These are phyloP conservation scores for Beaufortia kweichowensis DNA, from an alignment of 2,113 vertebrate species.

Conservation along the genomic window DNA sequence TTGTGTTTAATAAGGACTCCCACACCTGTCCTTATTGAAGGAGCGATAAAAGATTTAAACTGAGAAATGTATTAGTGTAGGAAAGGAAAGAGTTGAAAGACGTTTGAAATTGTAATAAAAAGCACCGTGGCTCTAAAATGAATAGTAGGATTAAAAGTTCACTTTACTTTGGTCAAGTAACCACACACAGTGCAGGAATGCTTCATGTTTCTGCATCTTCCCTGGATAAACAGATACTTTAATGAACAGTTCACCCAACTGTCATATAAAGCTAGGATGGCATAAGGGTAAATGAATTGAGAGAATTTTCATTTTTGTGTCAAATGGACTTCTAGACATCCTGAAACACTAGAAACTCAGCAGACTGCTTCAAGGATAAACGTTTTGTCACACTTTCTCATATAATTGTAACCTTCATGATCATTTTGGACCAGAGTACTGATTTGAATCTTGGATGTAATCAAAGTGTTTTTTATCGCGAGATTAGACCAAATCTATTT, in stretches of 20 bases:
- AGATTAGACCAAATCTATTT: constrained; percentile 43
- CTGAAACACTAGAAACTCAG: not conserved
- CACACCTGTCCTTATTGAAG: constrained; percentile 41
- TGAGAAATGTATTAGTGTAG: constrained; percentile 1
- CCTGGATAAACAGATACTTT: not conserved
- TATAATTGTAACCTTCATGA: not conserved
- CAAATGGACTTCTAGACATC: not conserved
- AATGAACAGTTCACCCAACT: too few species aligned
- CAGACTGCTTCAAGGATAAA: not conserved
- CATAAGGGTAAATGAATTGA: too few species aligned
- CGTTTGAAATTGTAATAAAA: not conserved
- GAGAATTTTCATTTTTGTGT: too few species aligned
- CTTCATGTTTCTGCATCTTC: not conserved
- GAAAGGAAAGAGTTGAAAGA: constrained; percentile 8
- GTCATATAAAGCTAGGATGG: too few species aligned
- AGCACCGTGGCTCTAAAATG: not conserved
- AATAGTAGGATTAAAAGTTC: constrained; percentile 33
- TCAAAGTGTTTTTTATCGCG: constrained; percentile 43
- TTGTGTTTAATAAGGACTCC: constrained; percentile 38
- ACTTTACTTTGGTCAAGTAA: constrained; percentile 6
- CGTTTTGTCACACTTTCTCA: not conserved
- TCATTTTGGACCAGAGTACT: not conserved
- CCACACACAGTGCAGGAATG: not conserved
- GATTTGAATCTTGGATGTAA: constrained; percentile 25
- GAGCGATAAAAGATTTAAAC: constrained; percentile 51